Evolutionary conservation across 2,113 vertebrate genomes (phyloP).

Genomic region (Stictonetta naevosa): DNA sequence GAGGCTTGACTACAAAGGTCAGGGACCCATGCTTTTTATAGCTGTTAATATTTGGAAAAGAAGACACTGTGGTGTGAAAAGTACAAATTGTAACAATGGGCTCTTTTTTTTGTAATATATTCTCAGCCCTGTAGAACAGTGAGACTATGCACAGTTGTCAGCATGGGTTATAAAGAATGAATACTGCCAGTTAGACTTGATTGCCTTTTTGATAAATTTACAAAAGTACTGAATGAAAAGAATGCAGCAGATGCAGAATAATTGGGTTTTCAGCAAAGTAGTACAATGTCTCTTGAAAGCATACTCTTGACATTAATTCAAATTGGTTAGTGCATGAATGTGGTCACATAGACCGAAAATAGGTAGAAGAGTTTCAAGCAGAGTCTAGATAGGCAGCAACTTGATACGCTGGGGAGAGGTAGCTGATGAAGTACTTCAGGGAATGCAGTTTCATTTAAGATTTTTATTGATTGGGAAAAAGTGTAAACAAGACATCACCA

Average conservation of each 20-base stretch:
- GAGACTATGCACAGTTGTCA: neutral
- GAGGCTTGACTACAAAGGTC: neutral
- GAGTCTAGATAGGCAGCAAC: neutral
- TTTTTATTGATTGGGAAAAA: slow-evolving; percentile 17
- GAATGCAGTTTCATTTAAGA: neutral
- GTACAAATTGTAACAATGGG: neutral
- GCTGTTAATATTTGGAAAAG: neutral
- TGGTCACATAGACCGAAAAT: neutral
- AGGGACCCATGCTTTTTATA: neutral
- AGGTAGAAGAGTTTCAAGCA: slow-evolving; percentile 42
- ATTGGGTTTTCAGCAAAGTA: slow-evolving; percentile 54
- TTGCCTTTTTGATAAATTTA: slow-evolving; percentile 60
- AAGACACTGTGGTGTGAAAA: neutral
- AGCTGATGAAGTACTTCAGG: neutral
- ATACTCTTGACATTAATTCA: slow-evolving; percentile 57
- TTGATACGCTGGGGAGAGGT: neutral
- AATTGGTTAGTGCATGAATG: neutral
- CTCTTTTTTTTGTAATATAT: neutral
- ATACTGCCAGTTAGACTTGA: slow-evolving; percentile 61
- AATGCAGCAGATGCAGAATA: slow-evolving; percentile 63
- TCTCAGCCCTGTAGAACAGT: neutral
- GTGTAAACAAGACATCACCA: neutral
- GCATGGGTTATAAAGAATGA: neutral
- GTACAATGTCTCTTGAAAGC: slow-evolving; percentile 48
- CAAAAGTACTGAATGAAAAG: slow-evolving; percentile 50